Percentiles rank a stretch among this genome's conserved stretches.
Evolutionary conservation across 2,113 vertebrate genomes (phyloP).

Genomic region (Mustelus asterias): DNA sequence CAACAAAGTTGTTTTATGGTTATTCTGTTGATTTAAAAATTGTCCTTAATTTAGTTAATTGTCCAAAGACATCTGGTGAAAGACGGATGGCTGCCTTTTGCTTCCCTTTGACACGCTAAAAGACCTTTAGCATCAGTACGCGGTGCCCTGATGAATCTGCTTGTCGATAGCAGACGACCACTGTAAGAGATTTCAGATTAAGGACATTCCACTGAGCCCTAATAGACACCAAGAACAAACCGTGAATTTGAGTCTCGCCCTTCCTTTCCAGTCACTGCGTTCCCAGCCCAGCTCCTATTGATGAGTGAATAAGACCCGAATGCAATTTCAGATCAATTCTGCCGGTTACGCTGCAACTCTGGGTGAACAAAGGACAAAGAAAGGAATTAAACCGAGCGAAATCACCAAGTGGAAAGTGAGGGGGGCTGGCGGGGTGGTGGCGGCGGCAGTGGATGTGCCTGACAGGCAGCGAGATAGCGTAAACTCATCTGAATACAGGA

Average conservation of each 20-base stretch:
- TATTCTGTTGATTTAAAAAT: not conserved
- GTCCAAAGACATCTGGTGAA: conserved; percentile 24
- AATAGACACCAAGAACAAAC: conserved; percentile 74
- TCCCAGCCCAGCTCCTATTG: conserved; percentile 72
- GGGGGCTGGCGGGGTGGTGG: conserved; percentile 51
- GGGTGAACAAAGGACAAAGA: conserved; percentile 75
- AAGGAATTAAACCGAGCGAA: conserved; percentile 65
- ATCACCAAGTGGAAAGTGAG: conserved; percentile 57
- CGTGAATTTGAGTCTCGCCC: conserved; percentile 71
- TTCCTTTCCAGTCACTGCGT: conserved; percentile 76
- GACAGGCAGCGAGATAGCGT: conserved; percentile 61
- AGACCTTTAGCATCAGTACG: conserved; percentile 45
- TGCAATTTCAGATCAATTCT: conserved; percentile 77
- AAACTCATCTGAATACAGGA: conserved; percentile 86
- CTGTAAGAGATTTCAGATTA: conserved; percentile 71
- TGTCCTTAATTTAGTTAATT: conserved; percentile 14
- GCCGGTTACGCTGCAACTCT: conserved; percentile 73
- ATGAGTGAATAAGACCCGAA: conserved; percentile 51
- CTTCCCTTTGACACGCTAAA: conserved; percentile 49
- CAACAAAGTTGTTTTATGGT: not conserved
- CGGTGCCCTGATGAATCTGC: conserved; percentile 67
- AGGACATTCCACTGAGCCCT: conserved; percentile 78
- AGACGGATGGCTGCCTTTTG: conserved; percentile 36
- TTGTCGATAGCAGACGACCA: conserved; percentile 64
- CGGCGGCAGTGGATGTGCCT: conserved; percentile 57